Base-by-base conservation (phyloP, 2,797 vertebrate genomes). In the Sebastes hubbsi region DNA sequence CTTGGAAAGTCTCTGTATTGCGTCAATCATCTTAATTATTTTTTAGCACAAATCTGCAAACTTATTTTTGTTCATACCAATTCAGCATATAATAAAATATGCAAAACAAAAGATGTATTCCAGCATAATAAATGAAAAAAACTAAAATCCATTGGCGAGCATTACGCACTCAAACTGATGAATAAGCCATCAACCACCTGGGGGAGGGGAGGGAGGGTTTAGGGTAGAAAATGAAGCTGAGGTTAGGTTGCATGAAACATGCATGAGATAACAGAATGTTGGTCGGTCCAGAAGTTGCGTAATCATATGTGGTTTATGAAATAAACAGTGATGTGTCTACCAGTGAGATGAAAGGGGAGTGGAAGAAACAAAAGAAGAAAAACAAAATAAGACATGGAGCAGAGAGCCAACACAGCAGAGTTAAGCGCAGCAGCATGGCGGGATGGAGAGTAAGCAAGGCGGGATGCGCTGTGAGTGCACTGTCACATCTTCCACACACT, bases 391-490 rank as follows among this genome's bases (percentile, higher is more conserved):
- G 70, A 49, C 8, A 82, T 55, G 75, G 46, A 73, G 69, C 67
- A 67, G 42, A 78, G 58, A 69, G 71, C 75, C 76, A 52, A 58
- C 36, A 72, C 18, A 80, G 83, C 64, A 78, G 72, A 72, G 70
- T 62, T 42, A 82, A 87, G 88, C 80, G 83, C 11, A 86, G 91
- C 78, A 85, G 88, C 70, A 75, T 75, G 68, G 86, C 69, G 61
- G 78, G 76, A 89, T 87, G 90, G 78, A 87, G 56, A 77, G 78
- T 42, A 90, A 93, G 94, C 91, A 92, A 88, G 91, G 84, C 76
- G 75, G 86, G 84, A 90, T 80, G 83, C 11, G 59, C 79, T 82
- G 70, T 60, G 83, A 86, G 81, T 86, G 88, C 87, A 86, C 68
- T 36, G 61, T 77, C 74, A 81, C 72, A 72, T 72, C 71, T 56